phyloP scores from a whole-genome alignment of 2,113 vertebrate genomes.

The Oreochromis tanganicae region DNA sequence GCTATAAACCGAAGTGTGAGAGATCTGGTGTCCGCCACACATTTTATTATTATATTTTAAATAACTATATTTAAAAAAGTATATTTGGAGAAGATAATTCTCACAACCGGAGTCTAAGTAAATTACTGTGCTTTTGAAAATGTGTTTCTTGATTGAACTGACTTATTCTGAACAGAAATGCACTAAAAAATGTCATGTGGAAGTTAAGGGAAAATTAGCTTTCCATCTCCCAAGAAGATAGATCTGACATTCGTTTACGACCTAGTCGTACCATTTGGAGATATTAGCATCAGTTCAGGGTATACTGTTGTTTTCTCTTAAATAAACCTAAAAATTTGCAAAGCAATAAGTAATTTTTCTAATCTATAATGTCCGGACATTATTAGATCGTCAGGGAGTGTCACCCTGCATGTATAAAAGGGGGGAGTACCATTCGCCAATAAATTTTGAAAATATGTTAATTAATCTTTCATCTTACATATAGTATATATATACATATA shows the following conservation, averaged over 20 bases:
- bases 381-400: slow-evolving; percentile 92
- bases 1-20: slow-evolving; percentile 84
- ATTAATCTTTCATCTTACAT: slow-evolving; percentile 82
- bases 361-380: slow-evolving; percentile 91
- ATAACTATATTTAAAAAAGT: slow-evolving; percentile 71
- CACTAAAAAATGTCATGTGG: slow-evolving; percentile 86
- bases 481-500: slow-evolving; percentile 74
- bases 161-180: slow-evolving; percentile 90
- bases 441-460: slow-evolving; percentile 86
- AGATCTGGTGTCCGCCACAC: slow-evolving; percentile 79
- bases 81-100: slow-evolving; percentile 78
- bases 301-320: slow-evolving; percentile 82
- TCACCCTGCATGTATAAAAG: slow-evolving; percentile 92
- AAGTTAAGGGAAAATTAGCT: slow-evolving; percentile 67
- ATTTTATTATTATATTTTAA: slow-evolving; percentile 84
- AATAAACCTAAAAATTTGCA: slow-evolving; percentile 87
- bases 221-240: slow-evolving; percentile 81
- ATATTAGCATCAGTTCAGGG: slow-evolving; percentile 79
- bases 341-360: slow-evolving; percentile 84
- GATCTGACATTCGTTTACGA: slow-evolving; percentile 78
- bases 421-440: slow-evolving; percentile 88
- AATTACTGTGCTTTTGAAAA: slow-evolving; percentile 82
- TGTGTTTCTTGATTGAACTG: slow-evolving; percentile 73
- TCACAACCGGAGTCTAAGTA: slow-evolving; percentile 70
- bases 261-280: slow-evolving; percentile 83